Conservation (phyloP, 1,140 invertebrate genomes). For the Elymnias hypermnestra region DNA sequence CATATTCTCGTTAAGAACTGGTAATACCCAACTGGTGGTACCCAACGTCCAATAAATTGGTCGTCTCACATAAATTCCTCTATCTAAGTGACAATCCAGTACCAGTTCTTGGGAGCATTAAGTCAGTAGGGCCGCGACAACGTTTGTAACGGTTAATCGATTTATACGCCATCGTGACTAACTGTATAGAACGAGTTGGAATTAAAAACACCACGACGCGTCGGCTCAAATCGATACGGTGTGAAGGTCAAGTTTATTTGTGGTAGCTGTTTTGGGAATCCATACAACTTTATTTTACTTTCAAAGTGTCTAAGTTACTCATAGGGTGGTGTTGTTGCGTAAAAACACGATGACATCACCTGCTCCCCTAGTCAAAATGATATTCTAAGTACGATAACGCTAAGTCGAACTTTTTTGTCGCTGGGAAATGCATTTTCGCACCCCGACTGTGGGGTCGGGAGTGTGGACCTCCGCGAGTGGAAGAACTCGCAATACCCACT, state of each 20-base stretch:
- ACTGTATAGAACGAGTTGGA: conserved; percentile 15
- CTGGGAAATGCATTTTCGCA: no score
- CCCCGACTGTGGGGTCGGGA: no score
- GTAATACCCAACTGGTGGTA: neutral
- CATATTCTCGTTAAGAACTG: neutral
- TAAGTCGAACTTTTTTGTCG: no score
- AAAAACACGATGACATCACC: neutral
- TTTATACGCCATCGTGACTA: conserved; percentile 25
- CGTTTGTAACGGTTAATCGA: conserved; percentile 26
- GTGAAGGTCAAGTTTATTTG: conserved; percentile 20
- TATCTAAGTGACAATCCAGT: conserved; percentile 9
- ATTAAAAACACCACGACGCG: conserved; percentile 7
- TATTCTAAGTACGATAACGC: no score
- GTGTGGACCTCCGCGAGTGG: no score
- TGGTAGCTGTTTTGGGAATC: conserved; percentile 8
- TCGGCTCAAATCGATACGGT: conserved; percentile 14
- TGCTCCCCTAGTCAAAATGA: no score
- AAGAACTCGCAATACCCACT: no score
- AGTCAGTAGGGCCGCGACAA: conserved; percentile 23
- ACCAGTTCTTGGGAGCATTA: conserved; percentile 19
- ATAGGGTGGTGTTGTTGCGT: neutral
- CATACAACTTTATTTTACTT: conserved; percentile 1
- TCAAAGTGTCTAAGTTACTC: neutral
- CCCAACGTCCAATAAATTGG: conserved; percentile 7
- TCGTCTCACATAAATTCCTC: conserved; percentile 9